Conservation (phyloP, 1,140 invertebrate genomes). For the Radopholus similis region DNA sequence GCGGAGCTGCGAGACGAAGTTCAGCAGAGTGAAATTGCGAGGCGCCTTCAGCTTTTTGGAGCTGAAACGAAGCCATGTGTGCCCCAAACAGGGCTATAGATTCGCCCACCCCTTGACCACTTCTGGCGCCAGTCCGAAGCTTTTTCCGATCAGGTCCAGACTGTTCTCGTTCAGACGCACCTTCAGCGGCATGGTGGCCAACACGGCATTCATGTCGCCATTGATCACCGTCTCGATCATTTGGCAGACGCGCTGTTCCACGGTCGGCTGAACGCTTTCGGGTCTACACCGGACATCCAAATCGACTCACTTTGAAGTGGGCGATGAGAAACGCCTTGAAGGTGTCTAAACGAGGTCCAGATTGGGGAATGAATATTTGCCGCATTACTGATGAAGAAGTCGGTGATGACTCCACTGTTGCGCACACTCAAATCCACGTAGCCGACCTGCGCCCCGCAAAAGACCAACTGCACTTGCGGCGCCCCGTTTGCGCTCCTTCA, state of each 20-base stretch:
- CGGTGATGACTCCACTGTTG: constrained; percentile 59
- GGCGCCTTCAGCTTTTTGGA: not conserved
- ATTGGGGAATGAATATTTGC: not conserved
- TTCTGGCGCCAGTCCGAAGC: constrained; percentile 43
- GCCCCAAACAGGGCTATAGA: not conserved
- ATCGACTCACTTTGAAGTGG: constrained; percentile 54
- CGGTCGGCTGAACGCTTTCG: constrained; percentile 44
- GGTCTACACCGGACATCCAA: constrained; percentile 33
- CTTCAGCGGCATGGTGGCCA: constrained; percentile 58
- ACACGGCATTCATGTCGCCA: constrained; percentile 54
- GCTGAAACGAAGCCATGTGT: not conserved
- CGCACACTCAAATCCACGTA: constrained; percentile 60
- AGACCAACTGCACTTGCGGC: constrained; percentile 53
- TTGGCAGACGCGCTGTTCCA: constrained; percentile 59
- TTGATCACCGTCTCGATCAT: constrained; percentile 59
- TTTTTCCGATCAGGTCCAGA: constrained; percentile 55
- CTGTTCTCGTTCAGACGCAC: constrained; percentile 58
- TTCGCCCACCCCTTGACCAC: not conserved
- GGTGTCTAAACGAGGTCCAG: not conserved
- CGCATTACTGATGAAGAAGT: constrained; percentile 59
- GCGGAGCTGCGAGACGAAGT: constrained; percentile 53
- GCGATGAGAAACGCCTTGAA: constrained; percentile 55
- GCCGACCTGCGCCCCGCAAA: constrained; percentile 50
- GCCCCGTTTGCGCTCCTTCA: constrained; percentile 53
- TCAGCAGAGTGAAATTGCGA: constrained; percentile 52